Conservation (phyloP, 2,797 vertebrate genomes). For the Iguana delicatissima region DNA sequence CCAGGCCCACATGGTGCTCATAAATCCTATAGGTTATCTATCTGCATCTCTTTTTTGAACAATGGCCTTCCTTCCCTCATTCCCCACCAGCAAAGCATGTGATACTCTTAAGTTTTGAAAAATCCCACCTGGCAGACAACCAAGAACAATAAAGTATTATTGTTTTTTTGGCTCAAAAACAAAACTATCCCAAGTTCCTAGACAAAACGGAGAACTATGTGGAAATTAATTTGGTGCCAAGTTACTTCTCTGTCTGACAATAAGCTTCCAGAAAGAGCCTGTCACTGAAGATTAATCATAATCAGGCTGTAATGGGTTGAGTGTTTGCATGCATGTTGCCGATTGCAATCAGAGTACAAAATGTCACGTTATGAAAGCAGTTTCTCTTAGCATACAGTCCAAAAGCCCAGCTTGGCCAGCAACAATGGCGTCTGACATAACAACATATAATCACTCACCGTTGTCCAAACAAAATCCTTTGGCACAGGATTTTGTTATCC, state of each 20-base stretch:
- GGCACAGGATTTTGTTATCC: slow-evolving; percentile 37
- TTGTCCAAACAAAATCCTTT: slow-evolving; percentile 53
- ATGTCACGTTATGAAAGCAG: slow-evolving; percentile 39
- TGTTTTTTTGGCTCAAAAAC: slow-evolving; percentile 74
- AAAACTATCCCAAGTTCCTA: slow-evolving; percentile 71
- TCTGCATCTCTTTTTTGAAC: slow-evolving; percentile 64
- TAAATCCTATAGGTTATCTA: slow-evolving; percentile 75
- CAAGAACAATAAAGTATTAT: slow-evolving; percentile 77
- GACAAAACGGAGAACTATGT: slow-evolving; percentile 76
- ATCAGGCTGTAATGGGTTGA: slow-evolving; percentile 45
- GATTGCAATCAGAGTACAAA: slow-evolving; percentile 59
- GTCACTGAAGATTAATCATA: slow-evolving; percentile 66
- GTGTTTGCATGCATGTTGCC: slow-evolving; percentile 35
- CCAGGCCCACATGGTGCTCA: slow-evolving; percentile 72
- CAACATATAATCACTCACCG: slow-evolving; percentile 27
- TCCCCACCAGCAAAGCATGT: slow-evolving; percentile 51
- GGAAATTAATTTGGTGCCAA: slow-evolving; percentile 78
- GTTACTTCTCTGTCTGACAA: slow-evolving; percentile 72
- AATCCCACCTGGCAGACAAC: slow-evolving; percentile 77
- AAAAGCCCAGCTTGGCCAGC: slow-evolving; percentile 10
- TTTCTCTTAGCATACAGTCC: slow-evolving; percentile 33
- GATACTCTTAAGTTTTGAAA: slow-evolving; percentile 59
- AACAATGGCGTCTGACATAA: background rate
- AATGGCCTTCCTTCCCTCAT: slow-evolving; percentile 29
- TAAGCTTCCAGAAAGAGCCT: slow-evolving; percentile 65